Conservation (phyloP, 2,113 vertebrate species). For the Boulengeromyrus knoepffleri region DNA sequence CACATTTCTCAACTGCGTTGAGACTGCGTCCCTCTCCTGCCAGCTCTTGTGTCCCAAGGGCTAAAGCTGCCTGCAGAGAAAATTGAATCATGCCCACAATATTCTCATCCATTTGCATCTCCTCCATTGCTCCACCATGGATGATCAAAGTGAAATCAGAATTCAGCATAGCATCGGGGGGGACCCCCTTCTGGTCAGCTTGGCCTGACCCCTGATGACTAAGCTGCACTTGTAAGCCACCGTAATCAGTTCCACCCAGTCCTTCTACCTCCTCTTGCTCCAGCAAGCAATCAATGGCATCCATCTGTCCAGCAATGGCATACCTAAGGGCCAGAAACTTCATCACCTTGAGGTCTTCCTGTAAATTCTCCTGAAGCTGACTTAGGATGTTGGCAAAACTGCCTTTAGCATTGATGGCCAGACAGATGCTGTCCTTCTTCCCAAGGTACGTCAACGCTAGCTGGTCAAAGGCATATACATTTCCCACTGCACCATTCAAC, state of each 20-base stretch:
- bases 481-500: constrained; percentile 61
- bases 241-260: constrained; percentile 18
- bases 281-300: constrained; percentile 51
- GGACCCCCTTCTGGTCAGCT: background rate
- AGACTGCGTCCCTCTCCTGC: constrained; percentile 52
- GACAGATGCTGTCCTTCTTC: constrained; percentile 52
- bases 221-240: background rate
- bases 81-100: constrained; percentile 55
- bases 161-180: constrained; percentile 11
- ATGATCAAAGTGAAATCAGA: constrained; percentile 53
- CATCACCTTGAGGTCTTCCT: constrained; percentile 49
- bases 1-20: constrained; percentile 61
- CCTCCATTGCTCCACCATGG: constrained; percentile 63
- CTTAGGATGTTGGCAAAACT: constrained; percentile 48
- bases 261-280: constrained; percentile 37
- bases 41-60: constrained; percentile 51
- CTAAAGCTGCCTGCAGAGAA: constrained; percentile 56
- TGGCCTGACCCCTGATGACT: constrained; percentile 14
- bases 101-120: constrained; percentile 48
- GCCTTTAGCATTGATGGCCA: constrained; percentile 62
- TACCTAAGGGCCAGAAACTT: constrained; percentile 60
- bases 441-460: constrained; percentile 64
- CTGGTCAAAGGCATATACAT: constrained; percentile 64
- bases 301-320: constrained; percentile 59
- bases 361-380: constrained; percentile 50